Base-by-base conservation (phyloP, 2,797 vertebrate species). In the Syngnathus acus region DNA sequence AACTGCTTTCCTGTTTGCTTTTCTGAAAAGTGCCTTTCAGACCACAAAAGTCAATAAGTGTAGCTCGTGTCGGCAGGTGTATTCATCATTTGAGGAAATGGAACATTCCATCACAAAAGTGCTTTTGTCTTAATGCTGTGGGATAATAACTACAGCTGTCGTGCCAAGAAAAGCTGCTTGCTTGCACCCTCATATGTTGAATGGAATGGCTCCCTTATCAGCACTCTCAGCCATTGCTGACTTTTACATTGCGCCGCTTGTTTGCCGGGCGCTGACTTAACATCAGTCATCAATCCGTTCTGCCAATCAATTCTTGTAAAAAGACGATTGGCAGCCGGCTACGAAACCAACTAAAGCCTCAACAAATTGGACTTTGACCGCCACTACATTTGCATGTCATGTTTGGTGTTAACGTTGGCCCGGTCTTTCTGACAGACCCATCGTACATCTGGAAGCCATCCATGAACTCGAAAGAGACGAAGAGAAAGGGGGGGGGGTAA, bases 371-470 rank as follows among this genome's bases (percentile, higher is more conserved):
- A 79, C 71, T 75, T 74, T 0, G 59, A 76, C 68, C 63, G 17
- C 9, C 3, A 63, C 73, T 71, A 75, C 75, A 82, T 83, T 76
- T 78, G 77, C 67, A 72, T 38, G 65, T 48, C 39, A 38, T 73
- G 72, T 77, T 74, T 65, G 64, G 66, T 72, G 42, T 73, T 66
- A 70, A 4, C 23, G 43, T 45, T 1, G 32, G 47, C 38, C 71
- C 73, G 77, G 79, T 83, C 84, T 72, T 65, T 23, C 70, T 72
- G 82, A 77, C 81, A 58, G 68, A 66, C 72, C 59, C 72, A 72
- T 77, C 61, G 60, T 68, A 87, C 87, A 90, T 90, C 87, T 90
- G 88, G 87, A 87, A 89, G 71, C 82, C 66, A 89, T 89, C 85
- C 79, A 73, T 66, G 42, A 51, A 72, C 63, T 74, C 71, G 64